Conservation (phyloP, 64 coral and sea anemone genomes). For the Anthopleura sola region DNA sequence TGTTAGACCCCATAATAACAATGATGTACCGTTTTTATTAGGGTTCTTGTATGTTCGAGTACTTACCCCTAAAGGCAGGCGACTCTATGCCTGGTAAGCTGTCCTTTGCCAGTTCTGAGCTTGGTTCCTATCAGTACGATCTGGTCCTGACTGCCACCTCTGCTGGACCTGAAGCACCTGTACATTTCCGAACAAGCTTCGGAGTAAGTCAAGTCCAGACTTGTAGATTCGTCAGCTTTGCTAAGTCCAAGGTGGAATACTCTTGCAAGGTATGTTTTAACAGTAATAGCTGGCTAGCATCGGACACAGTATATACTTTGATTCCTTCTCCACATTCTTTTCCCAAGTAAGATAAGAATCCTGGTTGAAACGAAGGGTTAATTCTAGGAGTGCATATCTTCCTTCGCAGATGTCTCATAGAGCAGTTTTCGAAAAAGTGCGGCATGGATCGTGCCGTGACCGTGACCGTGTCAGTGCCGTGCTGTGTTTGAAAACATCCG, state of each 20-base stretch:
- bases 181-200: constrained; percentile 81
- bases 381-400: no score
- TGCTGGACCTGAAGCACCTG: constrained; percentile 78
- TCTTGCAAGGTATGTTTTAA: constrained; percentile 69
- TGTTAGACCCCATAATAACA: no score
- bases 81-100: constrained; percentile 66
- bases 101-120: constrained; percentile 77
- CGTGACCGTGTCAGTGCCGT: no score
- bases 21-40: no score
- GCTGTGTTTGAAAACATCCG: no score
- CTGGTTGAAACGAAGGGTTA: no score
- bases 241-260: constrained; percentile 94
- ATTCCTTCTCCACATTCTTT: no score
- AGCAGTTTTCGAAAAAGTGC: no score
- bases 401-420: no score
- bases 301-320: no score
- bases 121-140: constrained; percentile 89
- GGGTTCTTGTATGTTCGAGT: constrained; percentile 95
- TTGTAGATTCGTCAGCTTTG: constrained; percentile 93
- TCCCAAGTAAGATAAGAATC: not conserved
- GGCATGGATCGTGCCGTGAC: no score
- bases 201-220: constrained; percentile 82
- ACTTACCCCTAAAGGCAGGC: constrained; percentile 81
- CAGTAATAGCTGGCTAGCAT: not conserved
- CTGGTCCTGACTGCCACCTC: constrained; percentile 77